Evolutionary conservation across 1,140 invertebrate species (phyloP), one percentile per base, ranked within the genome.

Genomic region (Lepidurus packardi): DNA sequence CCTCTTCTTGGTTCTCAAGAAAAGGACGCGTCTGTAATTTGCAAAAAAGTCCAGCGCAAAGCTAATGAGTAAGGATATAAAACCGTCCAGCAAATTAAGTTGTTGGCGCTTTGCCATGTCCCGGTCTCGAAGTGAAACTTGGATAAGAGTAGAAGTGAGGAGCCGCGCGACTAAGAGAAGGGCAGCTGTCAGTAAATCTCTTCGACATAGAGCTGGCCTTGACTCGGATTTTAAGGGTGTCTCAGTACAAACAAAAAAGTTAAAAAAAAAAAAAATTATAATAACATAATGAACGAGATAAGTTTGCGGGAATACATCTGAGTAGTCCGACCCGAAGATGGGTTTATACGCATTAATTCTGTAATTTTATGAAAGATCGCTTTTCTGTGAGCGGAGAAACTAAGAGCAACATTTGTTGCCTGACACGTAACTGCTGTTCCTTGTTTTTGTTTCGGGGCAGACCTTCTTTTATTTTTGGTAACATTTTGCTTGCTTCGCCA

Each of bases 51-150:
- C 1, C 4, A 65, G 53, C 8, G 21, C 53, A 21, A 65, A 65
- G 53, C 53, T 65, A 65, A 65, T 65, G 53, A 65, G 53, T 21
- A 21, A 65, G 13, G 53, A 65, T 65, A 65, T 65, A 65, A 47
- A 65, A 65, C 53, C 53, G 53, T 13, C 16, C n/a, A 65, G 53
- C 53, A 65, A 65, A 65, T 65, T 65, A 65, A 65, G 53, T 21
- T 21, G 53, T 16, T 65, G 53, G 53, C 53, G 53, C 53, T 65
- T 21, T 65, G 53, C 53, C 53, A 65, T 65, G 53, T 16, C 53
- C 8, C 16, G 16, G 53, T 16, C 13, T 7, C 21, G 6, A 1
- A 13, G 21, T 21, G 53, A 65, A 65, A 65, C 53, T 65, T 7
- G 53, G 13, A 16, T 11, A n/a, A n/a, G 53, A 65, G 21, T 21